Evolutionary conservation across 2,888 invertebrate genomes (phyloP), one percentile per base, ranked within the genome.

Genomic region (Melieria crassipennis): DNA sequence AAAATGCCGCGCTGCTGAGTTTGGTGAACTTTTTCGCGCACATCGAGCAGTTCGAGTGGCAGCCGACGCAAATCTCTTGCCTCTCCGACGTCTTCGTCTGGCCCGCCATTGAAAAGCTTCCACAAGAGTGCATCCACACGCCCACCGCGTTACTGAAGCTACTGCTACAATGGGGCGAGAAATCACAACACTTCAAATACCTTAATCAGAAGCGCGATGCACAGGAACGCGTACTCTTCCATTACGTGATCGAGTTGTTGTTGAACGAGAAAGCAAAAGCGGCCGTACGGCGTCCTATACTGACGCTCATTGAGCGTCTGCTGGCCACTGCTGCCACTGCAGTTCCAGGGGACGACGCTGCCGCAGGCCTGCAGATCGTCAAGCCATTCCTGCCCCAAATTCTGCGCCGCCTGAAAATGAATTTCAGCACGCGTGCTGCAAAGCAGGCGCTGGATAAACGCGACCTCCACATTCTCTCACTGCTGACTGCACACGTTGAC

Each of bases 61-160:
- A 88, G 5, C 83, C 87, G 42, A 86, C 88, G 6, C 94, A 97
- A 84, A 86, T 97, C 9, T 90, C 91, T 74, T 91, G 93, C 0
- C 83, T 97, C 16, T 96, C 94, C 81, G 88, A 92, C 64, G 91
- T 93, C 0, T 91, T 93, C 63, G 89, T 98, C 9, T 96, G 94
- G 92, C 96, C 96, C 0, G 89, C 91, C 80, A 86, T 95, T 70
- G 88, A 90, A 10, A 94, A 93, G 81, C 86, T 98, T 13, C 91
- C 92, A 0, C 88, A 90, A 62, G 97, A 98, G 83, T 93, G 95
- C 9, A 91, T 96, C 69, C 92, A 94, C 79, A 92, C 91, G 78
- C 95, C 96, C 0, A 95, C 96, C 1, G 90, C 92, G 3, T 87
- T 97, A 67, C 86, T 97, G 16, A 94, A 92, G 83, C 86, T 98